Evolutionary conservation across 2,113 vertebrate species (phyloP), one percentile per base, ranked within the genome.

Genomic region (Hypocryptadius cinnamomeus): DNA sequence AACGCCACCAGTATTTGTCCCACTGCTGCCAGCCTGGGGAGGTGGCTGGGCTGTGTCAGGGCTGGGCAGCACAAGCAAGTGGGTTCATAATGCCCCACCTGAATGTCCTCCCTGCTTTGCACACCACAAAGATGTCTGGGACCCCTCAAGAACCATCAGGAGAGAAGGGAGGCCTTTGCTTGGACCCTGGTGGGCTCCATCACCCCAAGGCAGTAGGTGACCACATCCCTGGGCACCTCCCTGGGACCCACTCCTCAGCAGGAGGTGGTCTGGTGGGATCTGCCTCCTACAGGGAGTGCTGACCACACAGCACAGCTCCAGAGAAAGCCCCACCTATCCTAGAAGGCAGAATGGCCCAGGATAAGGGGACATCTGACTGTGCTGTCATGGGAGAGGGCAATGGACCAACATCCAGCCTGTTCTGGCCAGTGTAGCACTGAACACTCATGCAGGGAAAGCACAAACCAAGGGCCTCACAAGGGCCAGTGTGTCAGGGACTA

Each of bases 361-460:
- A 48, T 27, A 21, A 68, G 18, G 20, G 23, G 6, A 21, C 8
- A 86, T 20, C 19, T 61, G 56, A 9, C 19, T 30, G 10, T 57
- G 8, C 10, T 6, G 2, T 42, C 0, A 0, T 50, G 45, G 53
- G 12, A 89, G 20, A 73, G 10, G 5, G 20, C 8, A 11, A 64
- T 30, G 39, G 47, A 63, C 33, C 21, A 72, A 66, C 25, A 64
- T 53, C 54, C 65, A 64, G 50, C 40, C 35, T 63, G 35, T 63
- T 12, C n/a, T 59, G 68, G 31, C 15, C 54, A 57, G 31, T 9
- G 50, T 37, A 53, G 74, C 35, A 22, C 44, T 64, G 48, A 60
- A 51, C 1, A 5, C 0, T 0, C 47, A 63, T 25, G 14, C 10
- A 63, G 42, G 24, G 42, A 80, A 42, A 85, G 15, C 54, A 73